Evolutionary conservation across 2,797 vertebrate species (phyloP).

Genomic region (Chromobotia macracanthus): DNA sequence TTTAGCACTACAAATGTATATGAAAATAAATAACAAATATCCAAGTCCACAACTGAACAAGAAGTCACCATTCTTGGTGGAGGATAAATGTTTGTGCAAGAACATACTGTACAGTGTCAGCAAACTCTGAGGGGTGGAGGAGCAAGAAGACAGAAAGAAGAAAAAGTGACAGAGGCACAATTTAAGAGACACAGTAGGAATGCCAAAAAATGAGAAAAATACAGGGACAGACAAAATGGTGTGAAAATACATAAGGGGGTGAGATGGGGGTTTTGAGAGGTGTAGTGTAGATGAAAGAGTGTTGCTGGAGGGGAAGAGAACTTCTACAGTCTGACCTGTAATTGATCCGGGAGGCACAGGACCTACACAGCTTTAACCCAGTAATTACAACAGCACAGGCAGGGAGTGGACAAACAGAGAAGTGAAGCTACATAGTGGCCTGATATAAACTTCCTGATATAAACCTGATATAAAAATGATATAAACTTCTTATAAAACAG

Average conservation of each 20-base stretch:
- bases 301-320: slow-evolving; percentile 60
- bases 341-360: slow-evolving; percentile 64
- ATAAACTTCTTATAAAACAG: not conserved
- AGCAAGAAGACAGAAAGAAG: not conserved
- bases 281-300: slow-evolving; percentile 66
- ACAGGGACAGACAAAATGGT: slow-evolving; percentile 18
- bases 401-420: not conserved
- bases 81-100: not conserved
- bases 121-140: slow-evolving; percentile 1
- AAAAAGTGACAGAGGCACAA: slow-evolving; percentile 4
- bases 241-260: not conserved
- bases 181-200: slow-evolving; percentile 5
- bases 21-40: not conserved
- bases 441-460: not conserved
- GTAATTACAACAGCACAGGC: slow-evolving; percentile 53
- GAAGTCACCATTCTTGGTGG: not conserved
- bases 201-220: not conserved
- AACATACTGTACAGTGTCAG: not conserved
- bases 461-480: no score
- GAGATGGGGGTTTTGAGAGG: slow-evolving; percentile 33
- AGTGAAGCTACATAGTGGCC: not conserved
- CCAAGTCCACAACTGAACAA: not conserved
- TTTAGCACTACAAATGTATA: not conserved
- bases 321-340: slow-evolving; percentile 67
- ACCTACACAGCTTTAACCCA: slow-evolving; percentile 44